Evolutionary conservation across 2,113 vertebrate species (phyloP).

Genomic region (Trogon melanurus): DNA sequence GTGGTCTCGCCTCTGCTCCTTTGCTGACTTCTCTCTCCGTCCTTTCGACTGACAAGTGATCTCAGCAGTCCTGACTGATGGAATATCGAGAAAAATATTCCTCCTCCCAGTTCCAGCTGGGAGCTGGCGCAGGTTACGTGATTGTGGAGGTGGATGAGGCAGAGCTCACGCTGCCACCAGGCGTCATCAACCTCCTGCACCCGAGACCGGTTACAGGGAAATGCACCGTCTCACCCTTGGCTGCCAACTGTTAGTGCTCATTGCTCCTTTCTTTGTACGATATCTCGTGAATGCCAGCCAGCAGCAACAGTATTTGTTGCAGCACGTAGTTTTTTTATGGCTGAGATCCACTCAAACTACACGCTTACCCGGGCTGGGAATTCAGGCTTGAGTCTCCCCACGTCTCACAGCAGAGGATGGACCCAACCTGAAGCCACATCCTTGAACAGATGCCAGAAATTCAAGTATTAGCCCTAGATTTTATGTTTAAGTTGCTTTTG

Average conservation of each 20-base stretch:
- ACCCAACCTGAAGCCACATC: not conserved
- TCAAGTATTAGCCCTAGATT: not conserved
- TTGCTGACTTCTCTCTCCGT: not conserved
- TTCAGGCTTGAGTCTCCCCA: not conserved
- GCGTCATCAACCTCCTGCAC: not conserved
- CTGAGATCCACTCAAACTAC: too few relatives aligned
- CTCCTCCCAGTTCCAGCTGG: fast-evolving
- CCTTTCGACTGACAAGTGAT: too few relatives aligned
- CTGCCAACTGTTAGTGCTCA: fast-evolving
- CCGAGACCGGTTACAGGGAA: not conserved
- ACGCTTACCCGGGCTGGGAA: fast-evolving
- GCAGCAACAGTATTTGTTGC: not conserved
- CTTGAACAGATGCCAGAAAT: not conserved
- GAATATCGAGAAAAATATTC: not conserved
- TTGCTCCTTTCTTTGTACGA: fast-evolving
- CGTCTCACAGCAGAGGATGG: too few relatives aligned
- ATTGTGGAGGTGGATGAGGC: not conserved
- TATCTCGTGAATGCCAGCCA: fast-evolving
- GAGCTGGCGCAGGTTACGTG: fast-evolving
- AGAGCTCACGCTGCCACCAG: not conserved
- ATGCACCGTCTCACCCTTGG: fast-evolving
- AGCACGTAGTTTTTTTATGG: not conserved
- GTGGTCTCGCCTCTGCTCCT: not conserved
- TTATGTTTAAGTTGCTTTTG: not conserved
- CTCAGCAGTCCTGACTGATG: not conserved